A percentile compares a stretch with the other conserved stretches of the same genome.
Evolutionary conservation across 2,113 vertebrate species (phyloP).

Genomic region (Brachionichthys hirsutus): DNA sequence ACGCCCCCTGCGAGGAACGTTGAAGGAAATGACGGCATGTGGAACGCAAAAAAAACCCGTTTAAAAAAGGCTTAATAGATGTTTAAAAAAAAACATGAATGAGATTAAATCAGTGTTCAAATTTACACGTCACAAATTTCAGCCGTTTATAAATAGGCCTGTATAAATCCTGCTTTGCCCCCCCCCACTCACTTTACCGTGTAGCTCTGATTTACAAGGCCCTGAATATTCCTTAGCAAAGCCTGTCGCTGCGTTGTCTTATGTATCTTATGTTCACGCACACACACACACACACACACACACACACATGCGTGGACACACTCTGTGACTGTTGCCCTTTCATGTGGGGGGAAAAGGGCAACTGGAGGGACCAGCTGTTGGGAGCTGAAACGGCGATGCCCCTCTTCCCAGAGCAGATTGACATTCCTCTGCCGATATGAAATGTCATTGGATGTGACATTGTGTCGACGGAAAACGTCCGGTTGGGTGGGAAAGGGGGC

Average conservation of each 20-base stretch:
- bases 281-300: slow-evolving; percentile 30
- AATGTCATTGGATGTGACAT: slow-evolving; percentile 32
- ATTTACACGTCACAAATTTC: neutral
- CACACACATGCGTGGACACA: slow-evolving; percentile 25
- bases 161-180: slow-evolving; percentile 18
- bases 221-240: slow-evolving; percentile 80
- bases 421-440: slow-evolving; percentile 28
- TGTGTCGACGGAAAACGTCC: slow-evolving; percentile 13
- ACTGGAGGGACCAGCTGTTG: slow-evolving; percentile 90
- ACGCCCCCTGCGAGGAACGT: no score
- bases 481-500: slow-evolving; percentile 15
- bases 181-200: slow-evolving; percentile 60
- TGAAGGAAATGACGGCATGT: neutral
- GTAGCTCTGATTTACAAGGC: slow-evolving; percentile 84
- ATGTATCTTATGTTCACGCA: slow-evolving; percentile 57
- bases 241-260: slow-evolving; percentile 79
- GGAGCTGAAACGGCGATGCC: slow-evolving; percentile 75
- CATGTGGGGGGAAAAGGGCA: slow-evolving; percentile 84
- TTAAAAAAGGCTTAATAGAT: neutral
- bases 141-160: slow-evolving; percentile 11
- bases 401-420: slow-evolving; percentile 50
- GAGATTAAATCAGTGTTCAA: neutral
- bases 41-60: no score
- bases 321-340: slow-evolving; percentile 82
- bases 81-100: neutral